Evolutionary conservation across 2,113 vertebrate genomes (phyloP), one percentile per base, ranked within the genome.

Genomic region (Dasypus novemcinctus): DNA sequence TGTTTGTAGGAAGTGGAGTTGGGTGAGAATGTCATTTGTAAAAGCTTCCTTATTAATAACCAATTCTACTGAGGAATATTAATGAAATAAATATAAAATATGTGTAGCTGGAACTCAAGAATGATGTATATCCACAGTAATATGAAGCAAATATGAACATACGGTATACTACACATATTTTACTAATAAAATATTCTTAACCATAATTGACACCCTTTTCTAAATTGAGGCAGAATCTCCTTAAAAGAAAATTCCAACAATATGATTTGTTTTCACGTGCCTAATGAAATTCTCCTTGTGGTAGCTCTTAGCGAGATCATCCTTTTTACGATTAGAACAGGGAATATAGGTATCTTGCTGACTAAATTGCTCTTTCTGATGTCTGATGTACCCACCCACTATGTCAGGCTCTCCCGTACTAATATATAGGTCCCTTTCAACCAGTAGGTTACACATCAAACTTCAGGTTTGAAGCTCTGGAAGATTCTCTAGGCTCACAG

Each of bases 401-500:
- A 97, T 96, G 95, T 94, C 83, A 94, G 91, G 97, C 89, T 95
- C 95, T 97, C 95, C 31, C 64, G 91, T 95, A 83, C 94, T 95
- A 94, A 97, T 95, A 96, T 69, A 64, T 92, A 94, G 96, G 87
- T 84, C 76, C 83, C 63, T 98, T 98, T 97, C 95, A 98, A 98
- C 94, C 94, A 90, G 96, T 98, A 97, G 96, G 96, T 94, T 97
- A 95, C 38, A 97, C 96, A 96, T 97, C 97, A 97, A 96, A 96
- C 96, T 97, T 97, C 17, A 87, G 95, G 91, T 97, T 98, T 97
- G 97, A 98, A 98, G 97, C 91, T 95, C 94, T 97, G 93, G 96
- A 97, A 97, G 95, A 97, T 97, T 97, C 96, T 97, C 96, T 96
- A 96, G 93, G 96, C 97, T 97, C 95, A 97, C 91, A 97, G 96